Base-by-base conservation (phyloP, 1,140 invertebrate genomes). In the Drosophila kikkawai region DNA sequence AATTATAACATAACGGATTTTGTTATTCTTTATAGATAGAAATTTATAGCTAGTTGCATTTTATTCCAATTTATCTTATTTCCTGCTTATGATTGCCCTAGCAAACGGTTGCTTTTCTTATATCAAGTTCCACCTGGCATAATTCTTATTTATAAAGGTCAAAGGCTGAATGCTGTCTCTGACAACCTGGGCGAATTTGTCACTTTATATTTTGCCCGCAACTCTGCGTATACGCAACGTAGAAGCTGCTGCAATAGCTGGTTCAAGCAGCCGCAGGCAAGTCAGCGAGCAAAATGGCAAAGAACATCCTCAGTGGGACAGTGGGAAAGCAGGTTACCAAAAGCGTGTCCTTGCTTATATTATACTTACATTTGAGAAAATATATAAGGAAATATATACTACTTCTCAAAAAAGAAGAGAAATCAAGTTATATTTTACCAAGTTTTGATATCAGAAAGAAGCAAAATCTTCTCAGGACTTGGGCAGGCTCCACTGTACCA, bases 211-310 rank as follows among this genome's bases (percentile, higher is more conserved):
- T 70, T 73, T 36, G 17, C 8, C 19, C 19, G 53, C 53, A 59
- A 48, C 70, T 26, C 58, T 73, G 70, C 70, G 70, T 73, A 73
- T 73, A 73, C 70, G 68, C 68, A 73, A 73, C 60, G 55, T 73
- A 19, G 17, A 11, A 55, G 63, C 12, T 45, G 69, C 53, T 59
- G 37, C 53, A 41, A 19, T 57, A 36, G 63, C 48, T 69, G 15
- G 19, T 12, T 39, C 17, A 22, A 37, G 42, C 19, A 34, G 37
- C 66, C 37, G 26, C n/a, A 59, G 53, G 45, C 51, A 29, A 48
- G 19, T 9, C 29, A 73, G 53, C 51, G n/a, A 45, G 63, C 37
- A 45, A 55, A 66, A 53, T 67, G 61, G 39, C 48, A 42, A 45
- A 50, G 29, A 70, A 70, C 29, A 45, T 68, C 53, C 64, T 37